Base-by-base conservation (phyloP, 2,888 invertebrate species). In the Eupithecia centaureata region DNA sequence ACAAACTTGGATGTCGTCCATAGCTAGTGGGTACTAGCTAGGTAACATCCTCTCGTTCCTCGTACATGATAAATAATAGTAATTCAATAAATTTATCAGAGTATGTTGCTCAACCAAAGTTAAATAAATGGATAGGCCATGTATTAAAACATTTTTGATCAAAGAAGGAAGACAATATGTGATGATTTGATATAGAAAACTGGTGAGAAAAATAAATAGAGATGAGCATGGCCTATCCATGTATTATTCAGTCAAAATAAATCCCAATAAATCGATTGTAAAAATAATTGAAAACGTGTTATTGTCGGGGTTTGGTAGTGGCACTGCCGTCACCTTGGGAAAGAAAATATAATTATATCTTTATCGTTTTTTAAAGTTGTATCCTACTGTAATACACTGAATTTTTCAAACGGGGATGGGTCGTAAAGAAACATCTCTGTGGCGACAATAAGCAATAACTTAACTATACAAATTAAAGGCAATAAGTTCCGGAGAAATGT, bases 331-430 rank as follows among this genome's bases (percentile, higher is more conserved):
- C 82, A 60, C 90, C 89, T 90, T 87, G 81, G 86, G 87, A 86
- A 89, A 91, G 85, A 91, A 90, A 91, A 88, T 82, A 52, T 32
- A 59, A 87, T 52, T 62, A 87, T 82, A 85, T 76, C 72, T 89
- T 85, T 88, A 88, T 84, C 71, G 22, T 5, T 76, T 76, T 80
- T 58, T 67, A 58, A 56, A 35, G 63, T 63, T 74, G 74, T 33
- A 33, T 8, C n/a, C n/a, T n/a, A 18, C 8, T 2, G 5, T 1
- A 73, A 61, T 63, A 65, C 54, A 73, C 71, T 71, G 72, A 69
- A 71, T 63, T 62, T 71, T n/a, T n/a, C n/a, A n/a, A 67, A 60
- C 56, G 67, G 69, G 66, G 59, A 67, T 65, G 52, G 30, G 51
- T 74, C 67, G 72, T 78, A 73, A 72, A 74, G 71, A 73, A 75